Evolutionary conservation across 2,888 invertebrate genomes (phyloP), one percentile per base, ranked within the genome.

Genomic region (Bellardia pandia): DNA sequence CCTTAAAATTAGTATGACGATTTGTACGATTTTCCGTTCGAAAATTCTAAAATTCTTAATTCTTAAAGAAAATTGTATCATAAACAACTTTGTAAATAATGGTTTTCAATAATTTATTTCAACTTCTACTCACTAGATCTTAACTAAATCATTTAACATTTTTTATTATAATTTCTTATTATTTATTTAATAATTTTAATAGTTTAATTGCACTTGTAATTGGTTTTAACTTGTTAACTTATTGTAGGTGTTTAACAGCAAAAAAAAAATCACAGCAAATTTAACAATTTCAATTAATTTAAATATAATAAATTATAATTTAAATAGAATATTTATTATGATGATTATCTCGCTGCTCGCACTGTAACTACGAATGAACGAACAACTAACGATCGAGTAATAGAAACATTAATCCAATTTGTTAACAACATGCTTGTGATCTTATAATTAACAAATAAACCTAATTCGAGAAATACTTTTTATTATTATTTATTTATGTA

Each of bases 401-500:
- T 69, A 62, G 51, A 76, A 69, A 60, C 51, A 53, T 75, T 69
- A 84, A 74, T 66, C 66, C 74, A 85, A 85, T 85, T 85, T 85
- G 84, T 85, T 78, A 85, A 85, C 84, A 85, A 85, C 72, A 72
- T 78, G 72, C 37, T 48, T 79, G 72, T 60, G 72, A 85, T 85
- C 62, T 69, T 45, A 76, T 77, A 74, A 66, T 80, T 72, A 66
- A 69, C 60, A 76, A 60, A 33, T 33, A 11, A 60, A 60, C 11
- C 30, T 11, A 58, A 33, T n/a, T 79, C 51, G 51, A 79, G 9
- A 51, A 79, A 60, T 48, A 51, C 9, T 42, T 42, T 5, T 42
- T 23, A 7, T 42, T 7, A 11, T 4, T 42, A 45, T 5, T n/a
- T 51, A 37, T 60, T 62, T 72, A 45, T 45, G 45, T 13, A 13